A percentile compares a stretch with the other conserved stretches of the same genome.
These are phyloP conservation scores for Muscidifurax raptorellus DNA, from an alignment of 1,140 invertebrate species.

Conservation along the genomic window DNA sequence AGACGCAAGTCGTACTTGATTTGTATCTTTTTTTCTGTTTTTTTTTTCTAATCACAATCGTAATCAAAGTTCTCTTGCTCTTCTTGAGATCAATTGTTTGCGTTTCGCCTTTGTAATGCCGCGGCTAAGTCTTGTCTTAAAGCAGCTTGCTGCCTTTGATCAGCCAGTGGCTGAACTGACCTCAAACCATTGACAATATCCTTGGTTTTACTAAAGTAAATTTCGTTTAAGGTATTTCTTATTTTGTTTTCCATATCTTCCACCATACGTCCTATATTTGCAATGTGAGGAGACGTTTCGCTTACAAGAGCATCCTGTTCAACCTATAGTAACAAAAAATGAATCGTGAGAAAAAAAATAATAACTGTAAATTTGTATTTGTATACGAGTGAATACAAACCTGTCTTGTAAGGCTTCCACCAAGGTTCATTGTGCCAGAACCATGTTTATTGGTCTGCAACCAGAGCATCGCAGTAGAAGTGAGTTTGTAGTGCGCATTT, in stretches of 20 bases:
- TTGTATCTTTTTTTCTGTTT: conserved; percentile 53
- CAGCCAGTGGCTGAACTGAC: conserved; percentile 89
- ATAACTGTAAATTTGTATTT: conserved; percentile 18
- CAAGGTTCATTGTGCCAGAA: conserved; percentile 98
- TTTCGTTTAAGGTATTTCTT: conserved; percentile 97
- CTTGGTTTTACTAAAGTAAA: conserved; percentile 99
- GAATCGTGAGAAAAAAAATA: neutral
- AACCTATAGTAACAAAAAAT: conserved; percentile 77
- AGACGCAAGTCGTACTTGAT: conserved; percentile 56
- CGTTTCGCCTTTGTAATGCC: conserved; percentile 87
- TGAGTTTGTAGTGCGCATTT: conserved; percentile 98
- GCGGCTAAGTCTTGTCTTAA: conserved; percentile 91
- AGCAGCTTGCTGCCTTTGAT: conserved; percentile 88
- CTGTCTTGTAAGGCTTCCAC: conserved; percentile 98
- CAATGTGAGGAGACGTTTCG: conserved; percentile 97
- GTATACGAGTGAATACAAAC: conserved; percentile 70
- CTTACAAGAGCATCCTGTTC: conserved; percentile 93
- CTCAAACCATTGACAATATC: conserved; percentile 99
- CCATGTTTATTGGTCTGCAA: conserved; percentile 97
- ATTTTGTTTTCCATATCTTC: conserved; percentile 99
- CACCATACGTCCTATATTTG: conserved; percentile 97
- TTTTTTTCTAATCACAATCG: conserved; percentile 71
- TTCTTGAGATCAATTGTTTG: conserved; percentile 74
- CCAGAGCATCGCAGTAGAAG: conserved; percentile 99
- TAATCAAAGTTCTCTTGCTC: conserved; percentile 68